phyloP scores from a whole-genome alignment of 2,797 vertebrate genomes.

The Taeniopygia guttata region DNA sequence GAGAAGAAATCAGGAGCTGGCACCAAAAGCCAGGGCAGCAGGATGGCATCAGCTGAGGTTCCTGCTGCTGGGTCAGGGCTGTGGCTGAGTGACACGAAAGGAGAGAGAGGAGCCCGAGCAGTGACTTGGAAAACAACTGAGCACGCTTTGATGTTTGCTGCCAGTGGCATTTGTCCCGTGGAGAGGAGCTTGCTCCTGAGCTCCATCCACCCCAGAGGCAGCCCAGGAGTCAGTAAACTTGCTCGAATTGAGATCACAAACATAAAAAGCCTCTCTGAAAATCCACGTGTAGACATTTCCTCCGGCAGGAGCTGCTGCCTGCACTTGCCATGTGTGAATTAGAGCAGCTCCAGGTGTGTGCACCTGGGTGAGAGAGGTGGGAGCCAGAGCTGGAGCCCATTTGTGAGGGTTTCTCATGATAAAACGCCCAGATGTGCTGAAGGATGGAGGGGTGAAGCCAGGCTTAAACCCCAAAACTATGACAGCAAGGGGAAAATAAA shows the following conservation, averaged over 20 bases:
- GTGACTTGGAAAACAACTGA: constrained; percentile 10
- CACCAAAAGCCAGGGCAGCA: background rate
- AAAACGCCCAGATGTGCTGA: background rate
- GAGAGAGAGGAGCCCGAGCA: constrained; percentile 6
- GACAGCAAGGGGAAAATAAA: background rate
- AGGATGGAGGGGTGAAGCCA: background rate
- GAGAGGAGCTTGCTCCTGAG: background rate
- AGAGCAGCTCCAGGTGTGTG: fast-evolving
- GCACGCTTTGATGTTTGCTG: background rate
- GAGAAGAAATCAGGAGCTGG: background rate
- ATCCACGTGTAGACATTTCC: fast-evolving
- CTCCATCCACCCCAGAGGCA: background rate
- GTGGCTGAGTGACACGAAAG: background rate
- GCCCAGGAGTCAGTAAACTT: background rate
- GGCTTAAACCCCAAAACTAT: background rate
- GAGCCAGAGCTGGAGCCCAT: background rate
- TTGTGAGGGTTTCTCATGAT: background rate
- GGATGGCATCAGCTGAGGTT: background rate
- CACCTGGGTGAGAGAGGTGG: fast-evolving
- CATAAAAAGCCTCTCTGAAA: background rate
- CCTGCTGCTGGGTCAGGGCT: background rate
- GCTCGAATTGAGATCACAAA: background rate
- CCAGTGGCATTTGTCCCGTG: background rate
- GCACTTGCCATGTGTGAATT: fast-evolving
- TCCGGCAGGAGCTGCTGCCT: background rate